These are phyloP conservation scores for Bovichtus diacanthus DNA, from an alignment of 2,797 vertebrate species.

Conservation along the genomic window DNA sequence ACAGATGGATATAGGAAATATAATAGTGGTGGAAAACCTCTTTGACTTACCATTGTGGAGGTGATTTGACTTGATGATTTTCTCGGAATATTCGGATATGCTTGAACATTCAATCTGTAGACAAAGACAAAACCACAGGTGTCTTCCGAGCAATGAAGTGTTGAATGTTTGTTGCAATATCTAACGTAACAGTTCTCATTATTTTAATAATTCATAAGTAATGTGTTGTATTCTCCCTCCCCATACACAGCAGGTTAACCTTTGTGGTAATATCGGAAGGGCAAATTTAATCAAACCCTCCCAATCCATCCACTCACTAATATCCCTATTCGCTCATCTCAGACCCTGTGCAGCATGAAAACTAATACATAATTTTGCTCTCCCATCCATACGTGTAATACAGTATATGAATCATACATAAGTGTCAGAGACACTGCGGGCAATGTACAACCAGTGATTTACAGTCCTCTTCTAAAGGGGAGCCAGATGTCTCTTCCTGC, in stretches of 20 bases:
- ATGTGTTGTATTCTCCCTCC: background rate
- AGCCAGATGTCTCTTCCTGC: conserved; percentile 37
- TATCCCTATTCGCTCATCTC: conserved; percentile 33
- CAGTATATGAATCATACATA: conserved; percentile 58
- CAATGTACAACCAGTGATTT: conserved; percentile 44
- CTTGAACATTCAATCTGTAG: conserved; percentile 97
- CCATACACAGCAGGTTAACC: conserved; percentile 23
- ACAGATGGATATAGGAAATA: background rate
- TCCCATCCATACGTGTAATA: conserved; percentile 40
- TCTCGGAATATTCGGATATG: conserved; percentile 98
- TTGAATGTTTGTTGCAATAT: background rate
- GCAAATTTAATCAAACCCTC: conserved; percentile 50
- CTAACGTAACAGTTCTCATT: background rate
- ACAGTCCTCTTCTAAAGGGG: background rate
- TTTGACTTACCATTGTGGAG: conserved; percentile 92
- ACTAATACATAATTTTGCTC: conserved; percentile 32
- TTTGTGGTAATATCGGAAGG: conserved; percentile 31
- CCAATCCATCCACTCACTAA: conserved; percentile 30
- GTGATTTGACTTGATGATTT: conserved; percentile 98
- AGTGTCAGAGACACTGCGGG: conserved; percentile 22
- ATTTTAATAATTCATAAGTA: background rate
- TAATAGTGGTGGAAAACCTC: conserved; percentile 3
- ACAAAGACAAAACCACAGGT: conserved; percentile 23
- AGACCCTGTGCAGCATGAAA: conserved; percentile 6
- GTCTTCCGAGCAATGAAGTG: background rate